Conservation (phyloP, 1,140 invertebrate species). For the Piezodorus guildinii region DNA sequence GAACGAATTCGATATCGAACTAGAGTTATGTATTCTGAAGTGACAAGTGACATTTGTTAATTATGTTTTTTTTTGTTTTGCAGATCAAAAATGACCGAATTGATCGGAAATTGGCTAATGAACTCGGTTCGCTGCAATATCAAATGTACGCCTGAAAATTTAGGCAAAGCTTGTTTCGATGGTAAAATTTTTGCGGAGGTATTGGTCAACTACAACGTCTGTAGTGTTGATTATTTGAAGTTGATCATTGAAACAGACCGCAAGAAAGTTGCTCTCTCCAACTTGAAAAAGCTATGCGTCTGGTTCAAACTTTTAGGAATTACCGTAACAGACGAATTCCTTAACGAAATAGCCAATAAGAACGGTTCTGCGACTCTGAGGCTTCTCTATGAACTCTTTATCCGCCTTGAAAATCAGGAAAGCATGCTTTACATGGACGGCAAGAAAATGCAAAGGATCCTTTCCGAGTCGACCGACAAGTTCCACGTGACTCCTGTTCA, state of each 20-base stretch:
- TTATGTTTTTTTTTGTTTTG: no score
- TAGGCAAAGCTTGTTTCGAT: slow-evolving; percentile 8
- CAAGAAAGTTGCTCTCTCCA: neutral
- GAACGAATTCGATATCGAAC: no score
- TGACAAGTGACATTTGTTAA: no score
- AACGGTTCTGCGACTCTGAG: neutral
- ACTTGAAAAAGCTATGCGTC: slow-evolving; percentile 7
- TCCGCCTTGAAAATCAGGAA: neutral
- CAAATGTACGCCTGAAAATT: neutral
- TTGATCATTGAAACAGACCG: neutral
- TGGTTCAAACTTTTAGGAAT: slow-evolving; percentile 9
- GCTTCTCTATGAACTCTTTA: slow-evolving; percentile 4
- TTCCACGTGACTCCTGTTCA: neutral
- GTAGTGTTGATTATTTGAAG: neutral
- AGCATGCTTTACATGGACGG: neutral
- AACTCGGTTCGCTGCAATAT: neutral
- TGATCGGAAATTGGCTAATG: neutral
- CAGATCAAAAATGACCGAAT: neutral
- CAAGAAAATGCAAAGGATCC: neutral
- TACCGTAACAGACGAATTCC: neutral
- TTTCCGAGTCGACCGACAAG: neutral
- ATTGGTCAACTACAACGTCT: slow-evolving; percentile 3
- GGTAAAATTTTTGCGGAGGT: slow-evolving; percentile 7
- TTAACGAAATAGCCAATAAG: neutral
- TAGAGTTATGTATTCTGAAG: no score